Percentiles rank a stretch among this genome's conserved stretches.
phyloP scores from a whole-genome alignment of 2,888 invertebrate species.

The Meiosimyza platycephala region DNA sequence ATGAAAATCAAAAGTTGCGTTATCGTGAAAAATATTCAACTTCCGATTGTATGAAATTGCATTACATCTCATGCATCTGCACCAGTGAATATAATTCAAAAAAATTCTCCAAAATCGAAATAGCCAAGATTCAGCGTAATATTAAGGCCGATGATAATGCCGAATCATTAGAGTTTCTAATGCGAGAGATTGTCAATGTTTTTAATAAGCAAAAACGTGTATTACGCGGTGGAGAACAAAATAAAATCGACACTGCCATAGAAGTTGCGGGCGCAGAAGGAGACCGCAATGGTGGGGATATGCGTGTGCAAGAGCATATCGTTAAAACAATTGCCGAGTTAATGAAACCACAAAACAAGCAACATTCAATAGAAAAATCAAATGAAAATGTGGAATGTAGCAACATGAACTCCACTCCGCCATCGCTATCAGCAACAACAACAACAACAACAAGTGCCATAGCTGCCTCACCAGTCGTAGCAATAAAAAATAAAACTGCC shows the following conservation, averaged over 20 bases:
- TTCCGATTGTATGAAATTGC: constrained; percentile 50
- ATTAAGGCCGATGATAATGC: constrained; percentile 57
- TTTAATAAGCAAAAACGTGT: constrained; percentile 49
- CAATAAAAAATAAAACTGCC: constrained; percentile 46
- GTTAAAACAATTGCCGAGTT: constrained; percentile 19
- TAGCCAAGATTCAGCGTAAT: constrained; percentile 59
- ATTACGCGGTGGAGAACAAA: constrained; percentile 39
- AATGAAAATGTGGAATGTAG: constrained; percentile 29
- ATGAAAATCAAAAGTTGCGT: constrained; percentile 48
- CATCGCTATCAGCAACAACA: constrained; percentile 1
- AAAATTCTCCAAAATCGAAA: constrained; percentile 54
- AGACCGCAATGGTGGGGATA: background rate
- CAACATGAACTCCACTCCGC: constrained; percentile 16
- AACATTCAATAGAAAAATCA: constrained; percentile 29
- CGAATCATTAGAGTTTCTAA: constrained; percentile 58
- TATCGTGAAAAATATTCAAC: constrained; percentile 55
- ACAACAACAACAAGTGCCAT: background rate
- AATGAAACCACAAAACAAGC: constrained; percentile 38
- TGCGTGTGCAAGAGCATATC: constrained; percentile 37
- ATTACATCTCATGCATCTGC: constrained; percentile 61
- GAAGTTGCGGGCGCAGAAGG: background rate
- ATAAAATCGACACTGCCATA: background rate
- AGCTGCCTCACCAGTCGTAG: background rate
- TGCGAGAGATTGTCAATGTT: constrained; percentile 59
- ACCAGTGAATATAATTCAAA: constrained; percentile 53